Conservation (phyloP, 2,113 vertebrate genomes). For the Chauna torquata region DNA sequence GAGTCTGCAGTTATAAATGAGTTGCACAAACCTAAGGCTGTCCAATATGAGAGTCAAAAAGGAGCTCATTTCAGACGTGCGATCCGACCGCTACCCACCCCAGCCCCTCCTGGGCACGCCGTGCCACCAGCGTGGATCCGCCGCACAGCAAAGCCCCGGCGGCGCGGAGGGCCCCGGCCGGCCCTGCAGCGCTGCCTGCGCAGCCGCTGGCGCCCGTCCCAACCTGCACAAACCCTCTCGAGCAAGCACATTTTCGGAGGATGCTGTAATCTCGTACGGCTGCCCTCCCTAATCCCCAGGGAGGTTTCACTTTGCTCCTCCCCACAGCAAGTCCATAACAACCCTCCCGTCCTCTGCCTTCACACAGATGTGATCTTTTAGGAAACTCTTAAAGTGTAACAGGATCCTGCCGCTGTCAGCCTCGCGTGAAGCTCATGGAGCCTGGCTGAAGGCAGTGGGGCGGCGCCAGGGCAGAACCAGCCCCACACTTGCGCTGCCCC, state of each 20-base stretch:
- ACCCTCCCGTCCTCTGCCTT: constrained; percentile 39
- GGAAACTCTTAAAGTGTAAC: constrained; percentile 74
- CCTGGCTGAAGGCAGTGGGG: constrained; percentile 77
- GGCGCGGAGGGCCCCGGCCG: constrained; percentile 47
- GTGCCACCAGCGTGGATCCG: background rate
- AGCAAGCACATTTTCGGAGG: constrained; percentile 75
- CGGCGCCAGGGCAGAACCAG: background rate
- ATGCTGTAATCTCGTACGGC: constrained; percentile 79
- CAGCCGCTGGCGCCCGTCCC: constrained; percentile 79
- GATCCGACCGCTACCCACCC: rapidly evolving
- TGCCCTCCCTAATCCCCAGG: constrained; percentile 75
- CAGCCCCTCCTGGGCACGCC: background rate
- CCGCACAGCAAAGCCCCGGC: background rate
- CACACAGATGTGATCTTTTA: constrained; percentile 78
- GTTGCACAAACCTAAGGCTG: background rate
- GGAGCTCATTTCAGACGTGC: rapidly evolving
- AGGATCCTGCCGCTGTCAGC: constrained; percentile 75
- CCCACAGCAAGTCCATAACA: background rate
- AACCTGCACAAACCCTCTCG: constrained; percentile 70
- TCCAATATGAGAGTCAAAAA: background rate
- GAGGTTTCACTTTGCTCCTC: constrained; percentile 62
- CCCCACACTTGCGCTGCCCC: rapidly evolving
- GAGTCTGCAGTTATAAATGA: rapidly evolving
- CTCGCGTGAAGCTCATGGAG: constrained; percentile 75
- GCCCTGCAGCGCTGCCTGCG: constrained; percentile 66